phyloP scores from a whole-genome alignment of 2,113 vertebrate species.

The Ptyas mucosa region DNA sequence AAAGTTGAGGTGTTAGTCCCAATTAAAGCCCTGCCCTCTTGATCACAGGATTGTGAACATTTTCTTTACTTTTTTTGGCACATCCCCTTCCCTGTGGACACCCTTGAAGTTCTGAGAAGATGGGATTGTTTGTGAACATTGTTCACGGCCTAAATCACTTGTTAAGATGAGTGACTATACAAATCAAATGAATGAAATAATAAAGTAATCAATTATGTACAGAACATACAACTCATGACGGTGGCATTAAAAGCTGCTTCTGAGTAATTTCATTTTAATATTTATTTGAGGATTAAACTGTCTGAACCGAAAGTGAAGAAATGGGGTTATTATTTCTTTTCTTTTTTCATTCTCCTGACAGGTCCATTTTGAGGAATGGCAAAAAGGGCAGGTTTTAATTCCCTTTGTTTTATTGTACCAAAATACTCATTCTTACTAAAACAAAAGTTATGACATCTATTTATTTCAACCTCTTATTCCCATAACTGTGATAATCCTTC shows the following conservation, averaged over 20 bases:
- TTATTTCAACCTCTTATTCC: not conserved
- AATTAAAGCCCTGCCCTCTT: not conserved
- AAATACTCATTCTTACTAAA: not conserved
- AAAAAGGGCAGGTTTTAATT: not conserved
- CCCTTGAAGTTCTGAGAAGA: not conserved
- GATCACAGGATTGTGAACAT: not conserved
- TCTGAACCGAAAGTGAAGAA: not conserved
- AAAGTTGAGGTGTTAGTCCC: not conserved
- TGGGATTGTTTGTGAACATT: not conserved
- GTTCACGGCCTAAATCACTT: not conserved
- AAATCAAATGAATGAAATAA: not conserved
- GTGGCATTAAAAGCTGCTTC: conserved; percentile 34
- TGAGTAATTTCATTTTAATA: conserved; percentile 43
- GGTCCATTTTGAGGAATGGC: not conserved
- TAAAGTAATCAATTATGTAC: not conserved
- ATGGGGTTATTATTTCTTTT: not conserved
- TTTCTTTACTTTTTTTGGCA: not conserved
- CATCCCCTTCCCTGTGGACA: not conserved
- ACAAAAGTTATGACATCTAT: not conserved
- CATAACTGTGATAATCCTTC: not conserved
- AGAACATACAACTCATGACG: conserved; percentile 1
- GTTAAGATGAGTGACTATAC: not conserved
- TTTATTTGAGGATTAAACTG: conserved; percentile 37
- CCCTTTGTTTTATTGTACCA: not conserved
- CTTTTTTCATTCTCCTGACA: not conserved